A percentile compares a stretch with the other conserved stretches of the same genome.
Evolutionary conservation across 2,888 invertebrate species (phyloP).

Genomic region (Fragum sueziense): DNA sequence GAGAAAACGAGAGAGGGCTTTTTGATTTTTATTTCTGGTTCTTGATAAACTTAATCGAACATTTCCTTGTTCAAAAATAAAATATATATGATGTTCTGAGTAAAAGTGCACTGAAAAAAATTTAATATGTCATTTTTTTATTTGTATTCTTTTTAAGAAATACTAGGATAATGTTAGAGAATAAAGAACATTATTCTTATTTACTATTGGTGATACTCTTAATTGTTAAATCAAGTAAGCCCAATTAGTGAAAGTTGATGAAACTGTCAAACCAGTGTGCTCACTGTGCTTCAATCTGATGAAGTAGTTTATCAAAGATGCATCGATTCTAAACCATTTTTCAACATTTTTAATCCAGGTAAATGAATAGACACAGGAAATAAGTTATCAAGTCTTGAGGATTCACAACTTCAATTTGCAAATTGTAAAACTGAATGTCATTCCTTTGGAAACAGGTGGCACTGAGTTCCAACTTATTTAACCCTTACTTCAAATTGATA

Average conservation of each 20-base stretch:
- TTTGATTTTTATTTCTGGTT: slow-evolving; percentile 2
- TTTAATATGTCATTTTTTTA: too few relatives aligned
- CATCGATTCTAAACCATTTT: neutral
- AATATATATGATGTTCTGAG: too few relatives aligned
- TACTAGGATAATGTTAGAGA: too few relatives aligned
- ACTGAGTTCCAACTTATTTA: neutral
- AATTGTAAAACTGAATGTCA: too few relatives aligned
- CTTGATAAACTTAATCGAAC: neutral
- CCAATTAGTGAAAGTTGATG: slow-evolving; percentile 21
- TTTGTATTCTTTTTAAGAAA: too few relatives aligned
- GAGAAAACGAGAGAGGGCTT: slow-evolving; percentile 1
- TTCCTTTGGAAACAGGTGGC: neutral
- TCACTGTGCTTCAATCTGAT: neutral
- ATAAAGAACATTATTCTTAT: slow-evolving; percentile 14
- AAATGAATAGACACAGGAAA: neutral
- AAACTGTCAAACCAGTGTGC: slow-evolving; percentile 18
- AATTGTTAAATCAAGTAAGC: neutral
- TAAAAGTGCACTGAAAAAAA: too few relatives aligned
- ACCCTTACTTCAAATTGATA: too few relatives aligned
- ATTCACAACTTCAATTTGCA: neutral
- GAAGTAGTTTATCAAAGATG: neutral
- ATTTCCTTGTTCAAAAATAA: neutral
- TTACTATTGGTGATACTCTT: neutral
- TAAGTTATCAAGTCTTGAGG: neutral
- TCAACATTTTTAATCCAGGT: neutral